These are phyloP conservation scores for Pteropus alecto DNA, from an alignment of 2,113 vertebrate species.

Conservation along the genomic window DNA sequence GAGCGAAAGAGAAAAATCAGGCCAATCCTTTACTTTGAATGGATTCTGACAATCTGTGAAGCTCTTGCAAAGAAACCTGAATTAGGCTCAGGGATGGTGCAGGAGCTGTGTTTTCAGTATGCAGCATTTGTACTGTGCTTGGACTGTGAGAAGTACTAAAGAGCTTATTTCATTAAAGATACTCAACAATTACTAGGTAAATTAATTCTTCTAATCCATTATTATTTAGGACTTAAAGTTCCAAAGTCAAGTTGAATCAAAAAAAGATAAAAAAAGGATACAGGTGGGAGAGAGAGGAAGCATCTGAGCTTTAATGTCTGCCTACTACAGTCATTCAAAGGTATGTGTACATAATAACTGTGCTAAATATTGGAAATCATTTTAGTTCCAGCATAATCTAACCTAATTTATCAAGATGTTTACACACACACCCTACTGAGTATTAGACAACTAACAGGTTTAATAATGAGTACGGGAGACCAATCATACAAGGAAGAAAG, in stretches of 20 bases:
- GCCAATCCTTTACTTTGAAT: background rate
- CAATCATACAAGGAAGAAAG: background rate
- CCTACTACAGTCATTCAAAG: background rate
- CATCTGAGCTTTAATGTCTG: background rate
- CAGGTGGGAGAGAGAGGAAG: background rate
- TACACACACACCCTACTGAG: background rate
- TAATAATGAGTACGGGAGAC: background rate
- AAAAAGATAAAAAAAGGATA: background rate
- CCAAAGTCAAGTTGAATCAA: background rate
- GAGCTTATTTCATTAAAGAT: background rate
- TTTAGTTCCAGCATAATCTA: background rate
- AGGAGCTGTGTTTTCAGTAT: background rate
- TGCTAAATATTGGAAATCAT: background rate
- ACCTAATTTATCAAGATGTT: background rate
- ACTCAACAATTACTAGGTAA: background rate
- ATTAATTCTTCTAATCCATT: background rate
- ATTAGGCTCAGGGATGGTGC: accelerated
- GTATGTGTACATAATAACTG: background rate
- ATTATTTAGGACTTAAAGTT: background rate
- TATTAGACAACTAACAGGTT: background rate
- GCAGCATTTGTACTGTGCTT: background rate
- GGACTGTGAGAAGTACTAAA: background rate
- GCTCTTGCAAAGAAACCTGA: background rate
- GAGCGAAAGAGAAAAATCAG: background rate
- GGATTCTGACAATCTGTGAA: background rate